phyloP scores from a whole-genome alignment of 2,113 vertebrate species.

The Neolamprologus modestus region DNA sequence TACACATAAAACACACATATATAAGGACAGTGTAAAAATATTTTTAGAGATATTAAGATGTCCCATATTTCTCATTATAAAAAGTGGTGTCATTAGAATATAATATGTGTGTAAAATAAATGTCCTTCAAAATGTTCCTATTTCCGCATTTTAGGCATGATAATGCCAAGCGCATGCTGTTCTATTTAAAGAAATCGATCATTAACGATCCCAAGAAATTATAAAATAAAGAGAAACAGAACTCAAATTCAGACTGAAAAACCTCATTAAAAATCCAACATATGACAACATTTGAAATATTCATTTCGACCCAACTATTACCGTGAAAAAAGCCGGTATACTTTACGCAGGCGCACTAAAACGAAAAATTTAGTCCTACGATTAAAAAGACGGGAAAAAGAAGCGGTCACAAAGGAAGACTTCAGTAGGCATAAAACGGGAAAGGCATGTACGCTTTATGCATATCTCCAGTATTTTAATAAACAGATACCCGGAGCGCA shows the following conservation, averaged over 20 bases:
- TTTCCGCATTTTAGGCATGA: neutral
- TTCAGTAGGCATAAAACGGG: neutral
- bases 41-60: neutral
- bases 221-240: neutral
- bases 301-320: neutral
- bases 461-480: neutral
- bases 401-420: neutral
- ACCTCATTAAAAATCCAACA: neutral
- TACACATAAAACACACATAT: neutral
- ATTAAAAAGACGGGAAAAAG: neutral
- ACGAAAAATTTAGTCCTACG: neutral
- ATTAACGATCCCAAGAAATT: neutral
- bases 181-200: neutral
- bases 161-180: neutral
- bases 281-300: neutral
- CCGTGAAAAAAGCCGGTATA: neutral
- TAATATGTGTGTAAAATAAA: neutral
- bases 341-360: conserved; percentile 10
- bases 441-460: neutral
- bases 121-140: neutral
- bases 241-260: neutral
- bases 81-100: neutral
- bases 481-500: neutral
- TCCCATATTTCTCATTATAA: neutral
- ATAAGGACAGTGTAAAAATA: neutral